Conservation (phyloP, 2,797 vertebrate genomes). For the Tachyglossus aculeatus region DNA sequence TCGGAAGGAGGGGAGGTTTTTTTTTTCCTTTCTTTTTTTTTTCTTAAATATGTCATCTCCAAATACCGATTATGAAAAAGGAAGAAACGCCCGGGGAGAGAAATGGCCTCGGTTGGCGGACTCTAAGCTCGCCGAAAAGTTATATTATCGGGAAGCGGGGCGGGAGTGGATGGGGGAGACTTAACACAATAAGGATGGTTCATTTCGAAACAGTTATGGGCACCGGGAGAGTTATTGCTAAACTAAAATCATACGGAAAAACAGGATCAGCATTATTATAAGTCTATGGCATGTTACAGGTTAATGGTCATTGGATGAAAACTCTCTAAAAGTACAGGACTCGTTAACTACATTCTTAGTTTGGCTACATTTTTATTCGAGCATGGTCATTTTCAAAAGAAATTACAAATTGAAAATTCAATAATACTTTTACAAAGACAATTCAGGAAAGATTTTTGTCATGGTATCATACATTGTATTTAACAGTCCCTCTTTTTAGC, state of each 20-base stretch:
- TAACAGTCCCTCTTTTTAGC: constrained; percentile 99
- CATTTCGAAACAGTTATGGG: constrained; percentile 70
- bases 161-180: constrained; percentile 60
- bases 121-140: constrained; percentile 74
- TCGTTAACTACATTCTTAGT: constrained; percentile 82
- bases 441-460: constrained; percentile 99
- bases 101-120: constrained; percentile 71
- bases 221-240: constrained; percentile 64
- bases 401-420: constrained; percentile 99
- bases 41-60: constrained; percentile 66
- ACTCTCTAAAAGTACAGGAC: constrained; percentile 60
- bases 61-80: constrained; percentile 75
- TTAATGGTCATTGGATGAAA: constrained; percentile 46
- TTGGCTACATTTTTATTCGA: constrained; percentile 99
- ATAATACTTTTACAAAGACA: constrained; percentile 99
- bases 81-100: constrained; percentile 75
- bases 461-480: constrained; percentile 99
- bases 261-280: constrained; percentile 60
- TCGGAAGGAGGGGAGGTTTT: constrained; percentile 74
- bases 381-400: constrained; percentile 99
- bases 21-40: constrained; percentile 36
- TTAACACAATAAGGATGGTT: constrained; percentile 57
- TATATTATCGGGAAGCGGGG: constrained; percentile 62
- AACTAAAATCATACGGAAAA: constrained; percentile 55
- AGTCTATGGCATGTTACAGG: constrained; percentile 55